Percentiles rank a stretch among this genome's conserved stretches.
These are phyloP conservation scores for Fopius arisanus DNA, from an alignment of 1,140 invertebrate species.

Conservation along the genomic window DNA sequence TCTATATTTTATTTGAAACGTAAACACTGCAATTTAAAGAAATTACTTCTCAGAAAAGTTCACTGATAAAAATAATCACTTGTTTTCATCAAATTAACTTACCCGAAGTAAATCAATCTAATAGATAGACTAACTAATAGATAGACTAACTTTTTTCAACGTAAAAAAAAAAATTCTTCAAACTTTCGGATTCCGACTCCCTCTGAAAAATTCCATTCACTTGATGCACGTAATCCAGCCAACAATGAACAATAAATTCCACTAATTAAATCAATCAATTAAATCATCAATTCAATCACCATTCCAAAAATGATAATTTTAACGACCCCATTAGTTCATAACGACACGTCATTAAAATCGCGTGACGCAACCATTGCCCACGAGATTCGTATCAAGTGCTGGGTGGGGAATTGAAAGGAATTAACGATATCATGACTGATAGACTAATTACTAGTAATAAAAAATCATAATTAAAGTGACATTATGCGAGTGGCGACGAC, in stretches of 20 bases:
- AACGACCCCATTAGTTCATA: not conserved
- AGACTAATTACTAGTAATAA: not conserved
- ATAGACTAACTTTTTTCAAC: too few species aligned
- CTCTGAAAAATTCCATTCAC: not conserved
- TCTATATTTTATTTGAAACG: too few species aligned
- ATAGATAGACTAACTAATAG: too few species aligned
- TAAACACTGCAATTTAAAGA: too few species aligned
- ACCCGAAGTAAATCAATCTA: too few species aligned
- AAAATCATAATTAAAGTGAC: not conserved
- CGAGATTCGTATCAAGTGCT: not conserved
- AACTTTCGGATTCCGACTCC: not conserved
- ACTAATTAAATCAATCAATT: not conserved
- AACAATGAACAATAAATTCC: not conserved
- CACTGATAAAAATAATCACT: too few species aligned
- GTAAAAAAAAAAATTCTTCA: too few species aligned
- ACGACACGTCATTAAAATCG: constrained; percentile 4
- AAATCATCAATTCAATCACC: not conserved
- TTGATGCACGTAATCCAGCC: not conserved
- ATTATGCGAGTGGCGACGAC: not conserved
- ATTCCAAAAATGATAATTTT: constrained; percentile 4
- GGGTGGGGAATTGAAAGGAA: not conserved
- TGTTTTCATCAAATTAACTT: too few species aligned
- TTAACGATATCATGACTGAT: not conserved
- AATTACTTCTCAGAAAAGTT: too few species aligned
- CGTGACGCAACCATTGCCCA: not conserved